Base-by-base conservation (phyloP, 2,113 vertebrate genomes). In the Puntigrus tetrazona region DNA sequence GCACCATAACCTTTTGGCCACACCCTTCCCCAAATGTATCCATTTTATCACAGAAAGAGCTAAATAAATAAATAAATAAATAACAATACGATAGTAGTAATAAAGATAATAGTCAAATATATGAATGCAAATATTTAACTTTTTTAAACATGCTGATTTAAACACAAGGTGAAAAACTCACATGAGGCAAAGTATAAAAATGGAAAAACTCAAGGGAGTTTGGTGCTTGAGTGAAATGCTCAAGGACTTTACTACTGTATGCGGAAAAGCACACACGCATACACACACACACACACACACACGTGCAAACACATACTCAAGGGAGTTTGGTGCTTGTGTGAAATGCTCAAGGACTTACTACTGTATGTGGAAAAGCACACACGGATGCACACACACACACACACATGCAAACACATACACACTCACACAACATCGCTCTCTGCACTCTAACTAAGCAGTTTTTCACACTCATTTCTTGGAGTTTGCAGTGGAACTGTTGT, bases 401-500 rank as follows among this genome's bases (percentile, higher is more conserved):
- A n/a, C 41, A 41, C 41, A 41, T 7, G 25, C 57, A 22, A 9
- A 22, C 55, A 65, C 61, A 31, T 4, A 65, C 61, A 65, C 61
- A 29, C 31, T 22, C 18, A 18, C 5, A 43, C 9, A 36, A 9
- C 76, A 75, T 75, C 69, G 43, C 22, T 61, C 74, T 72, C 10
- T 22, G 55, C 36, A 25, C n/a, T 75, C 69, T 55, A 52, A 45
- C 43, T 34, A 80, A 61, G 36, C 45, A 57, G 55, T 52, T 73
- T 86, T 83, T 52, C 55, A 50, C 67, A 22, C 45, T 57, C 10
- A 52, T 84, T 77, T 50, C 22, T 83, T 70, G 36, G 27, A 27
- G 55, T 83, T 82, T 63, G 16, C 34, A 45, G 59, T 45, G 78
- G 79, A 84, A 80, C 76, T 61, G 57, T 80, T 87, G 83, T 69